Evolutionary conservation across 2,113 vertebrate species (phyloP).

Genomic region (Gallinago jamesoni): DNA sequence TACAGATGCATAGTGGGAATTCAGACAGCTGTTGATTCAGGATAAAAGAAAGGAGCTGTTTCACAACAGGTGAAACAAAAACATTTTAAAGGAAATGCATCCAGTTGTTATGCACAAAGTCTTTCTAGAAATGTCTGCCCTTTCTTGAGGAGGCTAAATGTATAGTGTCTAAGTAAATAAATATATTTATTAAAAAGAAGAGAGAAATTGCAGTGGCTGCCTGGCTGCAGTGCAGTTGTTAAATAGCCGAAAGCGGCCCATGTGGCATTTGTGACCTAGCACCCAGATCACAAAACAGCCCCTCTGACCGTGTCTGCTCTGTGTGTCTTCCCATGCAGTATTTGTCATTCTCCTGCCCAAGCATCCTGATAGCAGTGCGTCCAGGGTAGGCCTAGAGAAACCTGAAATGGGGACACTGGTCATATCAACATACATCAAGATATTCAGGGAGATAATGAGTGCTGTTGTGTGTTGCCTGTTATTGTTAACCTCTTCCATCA

Average conservation of each 20-base stretch:
- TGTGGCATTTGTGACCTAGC: background rate
- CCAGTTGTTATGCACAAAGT: background rate
- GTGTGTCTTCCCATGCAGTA: rapidly evolving
- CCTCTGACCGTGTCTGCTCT: background rate
- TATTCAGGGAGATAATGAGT: background rate
- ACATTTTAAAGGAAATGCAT: background rate
- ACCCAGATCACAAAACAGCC: background rate
- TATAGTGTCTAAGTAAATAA: background rate
- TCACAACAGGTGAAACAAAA: background rate
- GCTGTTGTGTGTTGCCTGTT: background rate
- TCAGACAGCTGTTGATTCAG: background rate
- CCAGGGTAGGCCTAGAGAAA: background rate
- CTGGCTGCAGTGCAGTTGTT: background rate
- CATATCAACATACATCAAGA: background rate
- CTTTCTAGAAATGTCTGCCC: background rate
- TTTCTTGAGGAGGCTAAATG: background rate
- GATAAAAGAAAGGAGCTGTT: background rate
- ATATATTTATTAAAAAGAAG: background rate
- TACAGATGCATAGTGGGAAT: background rate
- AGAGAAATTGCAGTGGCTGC: background rate
- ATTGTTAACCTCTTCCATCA: background rate
- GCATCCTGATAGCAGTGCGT: background rate
- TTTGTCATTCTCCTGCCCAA: background rate
- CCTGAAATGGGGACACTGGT: background rate
- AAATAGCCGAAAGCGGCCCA: background rate